Base-by-base conservation (phyloP, 1,140 invertebrate species). In the Pseudomyrmex cubaensis region DNA sequence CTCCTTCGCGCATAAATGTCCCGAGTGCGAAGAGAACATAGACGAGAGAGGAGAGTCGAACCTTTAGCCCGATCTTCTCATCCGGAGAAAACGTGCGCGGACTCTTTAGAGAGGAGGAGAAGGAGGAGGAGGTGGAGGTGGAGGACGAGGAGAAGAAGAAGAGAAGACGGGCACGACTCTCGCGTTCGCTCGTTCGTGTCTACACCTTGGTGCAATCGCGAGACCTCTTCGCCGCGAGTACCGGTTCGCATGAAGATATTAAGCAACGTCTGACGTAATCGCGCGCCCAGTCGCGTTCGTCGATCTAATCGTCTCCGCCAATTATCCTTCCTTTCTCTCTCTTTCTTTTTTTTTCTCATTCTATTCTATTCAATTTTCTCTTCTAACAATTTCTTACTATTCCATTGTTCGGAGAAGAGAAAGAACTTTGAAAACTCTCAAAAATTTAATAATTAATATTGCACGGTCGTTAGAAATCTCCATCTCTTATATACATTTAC, bases 231-330 rank as follows among this genome's bases (percentile, higher is more conserved):
- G 20, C 52, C 82, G 35, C 35, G 57, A 82, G 77, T 73, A 82
- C 77, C 85, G 84, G 86, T 84, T 67, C 82, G 80, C 82, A 70
- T 76, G 63, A 82, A 67, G 87, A 90, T 82, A 84, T 91, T 87
- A 89, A 87, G 90, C 85, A 91, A 91, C 85, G 75, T 82, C 87
- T 91, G 87, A 91, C 86, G 89, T 89, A 91, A 91, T 85, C 78
- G 84, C 83, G 82, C 77, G 86, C 62, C 56, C 70, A 82, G 70
- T 83, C 84, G 62, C 84, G 62, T 56, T 78, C 75, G 50, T 77
- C 63, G 75, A 77, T 77, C 63, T 77, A 77, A 77, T 77, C 75
- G 63, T 56, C 63, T 20, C 56, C 35, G 75, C 63, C 63, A 69
- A 77, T 77, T 77, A 77, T 77, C 75, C 63, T 48, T 12, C 63